Conservation (phyloP, 2,797 vertebrate species). For the Chelonia mydas region DNA sequence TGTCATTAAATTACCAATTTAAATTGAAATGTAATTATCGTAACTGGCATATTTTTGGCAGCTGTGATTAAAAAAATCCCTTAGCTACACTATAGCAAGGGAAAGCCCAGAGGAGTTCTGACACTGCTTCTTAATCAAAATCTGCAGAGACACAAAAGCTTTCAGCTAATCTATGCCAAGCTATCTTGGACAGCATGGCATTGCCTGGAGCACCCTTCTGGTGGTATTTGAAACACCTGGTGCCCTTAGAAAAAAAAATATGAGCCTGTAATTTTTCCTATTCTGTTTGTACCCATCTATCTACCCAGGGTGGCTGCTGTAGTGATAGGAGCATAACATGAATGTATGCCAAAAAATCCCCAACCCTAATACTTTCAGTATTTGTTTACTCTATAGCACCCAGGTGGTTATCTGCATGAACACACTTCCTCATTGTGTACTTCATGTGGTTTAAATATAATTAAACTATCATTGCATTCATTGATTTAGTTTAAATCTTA, state of each 20-base stretch:
- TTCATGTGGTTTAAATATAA: slow-evolving; percentile 73
- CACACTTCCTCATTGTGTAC: slow-evolving; percentile 51
- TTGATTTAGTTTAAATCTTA: slow-evolving; percentile 68
- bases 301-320: slow-evolving; percentile 26
- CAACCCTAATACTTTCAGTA: slow-evolving; percentile 34
- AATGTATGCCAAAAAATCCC: slow-evolving; percentile 42
- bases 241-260: slow-evolving; percentile 74
- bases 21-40: slow-evolving; percentile 84
- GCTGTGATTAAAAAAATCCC: slow-evolving; percentile 60
- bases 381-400: slow-evolving; percentile 42
- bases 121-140: slow-evolving; percentile 84
- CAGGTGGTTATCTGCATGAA: slow-evolving; percentile 50
- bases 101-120: slow-evolving; percentile 81
- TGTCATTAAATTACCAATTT: slow-evolving; percentile 84
- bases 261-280: slow-evolving; percentile 51
- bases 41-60: slow-evolving; percentile 83
- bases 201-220: slow-evolving; percentile 83
- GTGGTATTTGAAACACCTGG: slow-evolving; percentile 84
- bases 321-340: slow-evolving; percentile 50
- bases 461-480: slow-evolving; percentile 60
- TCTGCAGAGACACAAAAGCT: slow-evolving; percentile 82
- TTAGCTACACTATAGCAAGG: slow-evolving; percentile 73
- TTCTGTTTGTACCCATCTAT: slow-evolving; percentile 60
- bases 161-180: slow-evolving; percentile 81
- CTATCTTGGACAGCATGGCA: slow-evolving; percentile 77